Conservation (phyloP, 2,797 vertebrate species). For the Tinamus major region DNA sequence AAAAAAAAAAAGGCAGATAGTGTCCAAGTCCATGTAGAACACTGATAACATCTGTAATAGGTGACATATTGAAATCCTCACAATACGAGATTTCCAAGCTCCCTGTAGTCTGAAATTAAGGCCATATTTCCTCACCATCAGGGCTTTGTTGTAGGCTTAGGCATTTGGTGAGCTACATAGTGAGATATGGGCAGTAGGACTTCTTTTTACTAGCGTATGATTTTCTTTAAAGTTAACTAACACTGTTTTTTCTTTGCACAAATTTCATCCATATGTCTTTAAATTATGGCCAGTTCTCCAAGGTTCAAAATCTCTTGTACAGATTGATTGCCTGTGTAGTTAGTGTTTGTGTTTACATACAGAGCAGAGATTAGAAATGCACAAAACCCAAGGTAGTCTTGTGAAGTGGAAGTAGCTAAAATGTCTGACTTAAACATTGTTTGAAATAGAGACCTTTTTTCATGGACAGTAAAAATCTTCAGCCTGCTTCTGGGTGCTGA, state of each 20-base stretch:
- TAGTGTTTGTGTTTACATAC: neutral
- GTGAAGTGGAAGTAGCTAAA: neutral
- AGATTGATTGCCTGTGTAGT: neutral
- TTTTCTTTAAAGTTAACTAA: neutral
- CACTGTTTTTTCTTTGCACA: neutral
- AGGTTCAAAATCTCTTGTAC: neutral
- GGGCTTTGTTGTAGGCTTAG: neutral
- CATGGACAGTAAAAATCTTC: neutral
- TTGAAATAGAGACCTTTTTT: neutral
- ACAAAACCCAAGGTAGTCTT: neutral
- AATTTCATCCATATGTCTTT: neutral
- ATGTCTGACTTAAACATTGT: neutral
- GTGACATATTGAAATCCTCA: neutral
- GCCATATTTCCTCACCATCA: neutral
- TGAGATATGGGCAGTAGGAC: neutral
- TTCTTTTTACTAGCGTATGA: neutral
- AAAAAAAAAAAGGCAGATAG: neutral
- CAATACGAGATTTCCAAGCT: neutral
- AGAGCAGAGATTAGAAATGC: neutral
- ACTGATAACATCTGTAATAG: neutral
- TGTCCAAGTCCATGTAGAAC: neutral
- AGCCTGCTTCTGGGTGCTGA: neutral
- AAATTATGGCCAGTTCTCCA: neutral
- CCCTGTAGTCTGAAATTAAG: constrained; percentile 14
- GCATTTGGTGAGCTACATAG: neutral